Evolutionary conservation across 2,113 vertebrate species (phyloP).

Genomic region (Noturus placidus): DNA sequence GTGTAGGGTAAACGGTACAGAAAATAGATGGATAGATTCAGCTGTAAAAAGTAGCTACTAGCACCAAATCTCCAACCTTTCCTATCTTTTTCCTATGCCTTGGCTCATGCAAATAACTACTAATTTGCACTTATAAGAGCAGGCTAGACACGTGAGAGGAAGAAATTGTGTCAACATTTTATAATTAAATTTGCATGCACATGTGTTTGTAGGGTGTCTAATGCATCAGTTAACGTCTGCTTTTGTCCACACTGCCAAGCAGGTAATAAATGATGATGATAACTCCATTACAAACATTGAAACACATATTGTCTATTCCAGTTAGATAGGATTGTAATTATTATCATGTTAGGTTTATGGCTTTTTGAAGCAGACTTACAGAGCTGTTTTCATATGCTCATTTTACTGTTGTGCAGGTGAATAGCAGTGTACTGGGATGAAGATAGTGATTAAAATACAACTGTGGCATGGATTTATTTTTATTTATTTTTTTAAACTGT

Average conservation of each 20-base stretch:
- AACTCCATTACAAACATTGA: neutral
- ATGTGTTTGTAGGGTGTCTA: constrained; percentile 42
- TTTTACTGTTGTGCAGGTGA: constrained; percentile 48
- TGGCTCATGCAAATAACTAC: neutral
- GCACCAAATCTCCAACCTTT: neutral
- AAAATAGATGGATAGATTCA: neutral
- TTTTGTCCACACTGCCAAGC: constrained; percentile 20
- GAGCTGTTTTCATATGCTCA: constrained; percentile 53
- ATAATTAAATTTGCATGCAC: constrained; percentile 45
- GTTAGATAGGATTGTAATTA: constrained; percentile 30
- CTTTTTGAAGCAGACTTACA: constrained; percentile 14
- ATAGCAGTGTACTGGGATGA: neutral
- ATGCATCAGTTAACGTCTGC: constrained; percentile 46
- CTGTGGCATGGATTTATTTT: neutral
- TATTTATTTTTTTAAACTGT: neutral
- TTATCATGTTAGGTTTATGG: constrained; percentile 22
- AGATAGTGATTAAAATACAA: neutral
- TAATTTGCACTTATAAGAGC: neutral
- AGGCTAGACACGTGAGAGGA: neutral
- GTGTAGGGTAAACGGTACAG: too few relatives aligned
- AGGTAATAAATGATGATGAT: constrained; percentile 37
- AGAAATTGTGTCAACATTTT: neutral
- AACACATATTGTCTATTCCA: constrained; percentile 16
- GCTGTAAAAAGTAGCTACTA: neutral
- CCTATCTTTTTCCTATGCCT: neutral